Evolutionary conservation across 1,140 invertebrate species (phyloP), one percentile per base, ranked within the genome.

Genomic region (Achatina immaculata): DNA sequence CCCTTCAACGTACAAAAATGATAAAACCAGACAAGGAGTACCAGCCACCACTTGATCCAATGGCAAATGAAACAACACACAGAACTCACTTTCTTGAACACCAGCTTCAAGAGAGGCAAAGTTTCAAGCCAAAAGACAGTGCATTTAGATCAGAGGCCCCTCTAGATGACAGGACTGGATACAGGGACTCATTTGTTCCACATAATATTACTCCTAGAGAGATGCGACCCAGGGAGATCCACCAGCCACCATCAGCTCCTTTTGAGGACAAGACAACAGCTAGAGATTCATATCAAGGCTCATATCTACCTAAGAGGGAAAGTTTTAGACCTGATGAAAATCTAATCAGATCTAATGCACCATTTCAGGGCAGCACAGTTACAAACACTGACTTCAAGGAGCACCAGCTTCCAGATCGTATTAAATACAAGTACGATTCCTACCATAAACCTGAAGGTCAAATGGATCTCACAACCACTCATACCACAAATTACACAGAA

Each of bases 401-500:
- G 16, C 72, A 81, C 40, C 36, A 75, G 4, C 31, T 84, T 0
- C 65, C 66, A 38, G 75, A 74, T 11, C 55, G 76, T 4, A 66
- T 19, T 40, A 45, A 40, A 14, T 71, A 81, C 28, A 48, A 79
- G 42, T 43, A 81, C 2, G 40, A 78, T 28, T 38, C 45, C 11
- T 84, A 84, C 65, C 42, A 73, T 11, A 80, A 74, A 34, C 81
- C 83, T 11, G 80, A 82, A 34, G 81, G 79, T 0, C 34, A 62
- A 24, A 84, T 84, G 83, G 81, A 84, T 69, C 58, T 84, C n/a
- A 68, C 48, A n/a, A 84, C 83, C 9, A 79, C 90, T 16, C 85
- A 88, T 80, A 82, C 88, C 40, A 58, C 82, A 11, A 86, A 87
- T 14, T 91, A 85, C 79, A 82, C 58, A 40, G 81, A 86, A 73